Base-by-base conservation (phyloP, 2,113 vertebrate genomes). In the Anolis sagrei region DNA sequence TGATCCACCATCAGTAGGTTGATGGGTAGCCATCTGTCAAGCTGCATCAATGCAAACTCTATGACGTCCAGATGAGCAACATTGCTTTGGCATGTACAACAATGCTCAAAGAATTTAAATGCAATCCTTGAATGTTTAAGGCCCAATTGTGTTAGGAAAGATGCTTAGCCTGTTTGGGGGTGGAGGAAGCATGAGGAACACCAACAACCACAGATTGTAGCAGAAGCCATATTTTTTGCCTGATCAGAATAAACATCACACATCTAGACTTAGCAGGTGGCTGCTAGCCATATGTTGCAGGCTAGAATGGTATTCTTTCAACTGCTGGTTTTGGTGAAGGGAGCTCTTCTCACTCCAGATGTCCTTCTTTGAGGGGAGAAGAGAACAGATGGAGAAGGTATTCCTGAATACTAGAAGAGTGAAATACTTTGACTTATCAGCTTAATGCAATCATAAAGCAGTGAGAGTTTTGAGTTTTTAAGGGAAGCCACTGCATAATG, bases 171-270 rank as follows among this genome's bases (percentile, higher is more conserved):
- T 54, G 74, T 27, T 7, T 32, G 68, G 3, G 13, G 2, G 36
- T 27, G 23, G 54, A 51, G n/a, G 68, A 72, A 79, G 29, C 36
- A 80, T 74, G 39, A 49, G 44, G 68, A 7, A 49, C 49, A 62
- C 11, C 14, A 39, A 34, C 27, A 32, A 70, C 21, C 11, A 7
- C 34, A 70, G 68, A 73, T 23, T 27, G 21, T 58, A 58, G 68
- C 58, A 73, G 76, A 79, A 85, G 34, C 18, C 2, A 18, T 27
- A n/a, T 2, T 48, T 32, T 11, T 1, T 62, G 19, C 39, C 69
- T 80, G 74, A 74, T 74, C 77, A 74, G n/a, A 34, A 39, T 74
- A 74, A 86, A 79, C 69, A 62, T 29, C 54, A 27, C 10, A 62
- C 78, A 61, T 16, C 7, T 27, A 80, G 69, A 34, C n/a, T 14